phyloP scores from a whole-genome alignment of 2,797 vertebrate species.

The Morus bassanus region DNA sequence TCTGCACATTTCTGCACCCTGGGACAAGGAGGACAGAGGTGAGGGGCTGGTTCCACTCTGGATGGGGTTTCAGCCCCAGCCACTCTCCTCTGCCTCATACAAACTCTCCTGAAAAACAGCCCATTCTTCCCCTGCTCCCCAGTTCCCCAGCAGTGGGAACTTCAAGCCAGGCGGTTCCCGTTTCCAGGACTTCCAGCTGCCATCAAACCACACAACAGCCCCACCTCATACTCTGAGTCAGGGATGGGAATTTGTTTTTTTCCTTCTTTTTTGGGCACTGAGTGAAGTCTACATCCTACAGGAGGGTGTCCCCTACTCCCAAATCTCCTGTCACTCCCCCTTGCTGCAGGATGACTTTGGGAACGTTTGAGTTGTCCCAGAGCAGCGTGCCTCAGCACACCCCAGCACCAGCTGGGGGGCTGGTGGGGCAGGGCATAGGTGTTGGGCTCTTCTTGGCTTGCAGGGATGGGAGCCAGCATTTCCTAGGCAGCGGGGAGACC shows the following conservation, averaged over 20 bases:
- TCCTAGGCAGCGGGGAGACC: not conserved
- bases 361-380: not conserved
- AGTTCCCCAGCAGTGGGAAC: not conserved
- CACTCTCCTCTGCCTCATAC: not conserved
- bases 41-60: not conserved
- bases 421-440: not conserved
- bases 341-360: not conserved
- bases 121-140: accelerated
- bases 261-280: too few species aligned
- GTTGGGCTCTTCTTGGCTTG: not conserved
- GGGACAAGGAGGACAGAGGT: not conserved
- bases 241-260: not conserved
- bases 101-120: not conserved
- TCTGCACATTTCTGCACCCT: slow-evolving; percentile 95
- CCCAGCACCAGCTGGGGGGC: not conserved
- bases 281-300: not conserved
- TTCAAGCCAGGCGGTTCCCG: not conserved
- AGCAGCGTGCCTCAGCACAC: not conserved
- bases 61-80: not conserved
- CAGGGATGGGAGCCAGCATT: not conserved
- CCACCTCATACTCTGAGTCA: not conserved
- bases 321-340: not conserved
- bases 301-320: not conserved
- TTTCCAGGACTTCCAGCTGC: not conserved
- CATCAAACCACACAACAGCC: not conserved